Evolutionary conservation across 2,888 invertebrate species (phyloP).

Genomic region (Epirrhoe tristata): DNA sequence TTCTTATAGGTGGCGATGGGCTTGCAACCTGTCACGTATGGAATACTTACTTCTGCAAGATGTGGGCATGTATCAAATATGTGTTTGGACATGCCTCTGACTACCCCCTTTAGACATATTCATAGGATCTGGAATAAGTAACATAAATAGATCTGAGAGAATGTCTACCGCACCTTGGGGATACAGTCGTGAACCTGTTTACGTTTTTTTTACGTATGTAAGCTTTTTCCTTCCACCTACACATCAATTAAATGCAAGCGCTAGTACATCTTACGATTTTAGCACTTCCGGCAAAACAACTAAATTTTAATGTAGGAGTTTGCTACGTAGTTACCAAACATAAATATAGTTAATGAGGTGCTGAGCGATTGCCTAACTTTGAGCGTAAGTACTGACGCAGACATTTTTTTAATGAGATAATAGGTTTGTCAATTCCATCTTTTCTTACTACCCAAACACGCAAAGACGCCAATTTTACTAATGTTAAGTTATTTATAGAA

Average conservation of each 20-base stretch:
- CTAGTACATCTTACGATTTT: conserved; percentile 23
- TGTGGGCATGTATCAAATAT: too few relatives aligned
- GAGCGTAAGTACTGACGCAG: conserved; percentile 4
- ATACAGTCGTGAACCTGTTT: too few relatives aligned
- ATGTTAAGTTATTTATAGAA: neutral
- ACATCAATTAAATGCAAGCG: conserved; percentile 6
- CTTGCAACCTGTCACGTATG: too few relatives aligned
- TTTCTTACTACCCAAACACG: neutral
- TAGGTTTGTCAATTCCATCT: neutral
- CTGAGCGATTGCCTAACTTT: conserved; percentile 10
- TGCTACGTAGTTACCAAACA: conserved; percentile 5
- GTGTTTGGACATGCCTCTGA: too few relatives aligned
- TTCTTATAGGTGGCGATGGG: too few relatives aligned
- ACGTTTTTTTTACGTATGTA: too few relatives aligned
- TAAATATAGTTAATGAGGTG: conserved; percentile 25
- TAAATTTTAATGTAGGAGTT: conserved; percentile 18
- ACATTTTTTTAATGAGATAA: neutral
- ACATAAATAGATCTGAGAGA: too few relatives aligned
- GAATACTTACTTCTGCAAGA: too few relatives aligned
- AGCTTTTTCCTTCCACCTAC: neutral
- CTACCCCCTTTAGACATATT: too few relatives aligned
- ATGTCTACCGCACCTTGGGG: too few relatives aligned
- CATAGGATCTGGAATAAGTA: too few relatives aligned
- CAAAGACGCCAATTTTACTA: neutral
- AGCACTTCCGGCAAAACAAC: conserved; percentile 36